Evolutionary conservation across 2,797 vertebrate species (phyloP).

Genomic region (Phoeniculus purpureus): DNA sequence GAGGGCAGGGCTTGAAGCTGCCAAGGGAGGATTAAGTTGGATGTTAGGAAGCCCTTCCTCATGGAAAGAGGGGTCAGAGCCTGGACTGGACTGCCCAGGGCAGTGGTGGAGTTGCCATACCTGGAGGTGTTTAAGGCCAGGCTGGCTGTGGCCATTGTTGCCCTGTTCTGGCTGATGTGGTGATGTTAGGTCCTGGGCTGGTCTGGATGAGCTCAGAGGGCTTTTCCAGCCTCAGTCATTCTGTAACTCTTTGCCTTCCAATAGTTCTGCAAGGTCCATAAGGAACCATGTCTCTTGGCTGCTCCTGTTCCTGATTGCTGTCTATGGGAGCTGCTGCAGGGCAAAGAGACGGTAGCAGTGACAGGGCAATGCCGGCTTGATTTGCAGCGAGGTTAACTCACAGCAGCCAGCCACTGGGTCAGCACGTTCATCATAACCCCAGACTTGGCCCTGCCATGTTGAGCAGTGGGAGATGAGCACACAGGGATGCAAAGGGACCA

Average conservation of each 20-base stretch:
- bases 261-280: background rate
- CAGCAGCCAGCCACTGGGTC: background rate
- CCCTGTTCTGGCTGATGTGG: too few species aligned
- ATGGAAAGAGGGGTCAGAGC: too few species aligned
- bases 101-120: too few species aligned
- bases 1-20: too few species aligned
- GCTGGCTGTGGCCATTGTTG: too few species aligned
- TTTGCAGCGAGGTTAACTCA: background rate
- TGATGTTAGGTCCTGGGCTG: too few species aligned
- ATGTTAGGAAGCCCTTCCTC: too few species aligned
- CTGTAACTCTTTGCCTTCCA: background rate
- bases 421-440: rapidly evolving
- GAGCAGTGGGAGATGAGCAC: background rate
- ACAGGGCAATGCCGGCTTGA: background rate
- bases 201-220: too few species aligned
- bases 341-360: background rate
- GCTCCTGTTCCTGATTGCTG: background rate
- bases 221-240: too few species aligned
- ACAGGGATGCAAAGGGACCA: rapidly evolving
- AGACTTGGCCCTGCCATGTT: rapidly evolving
- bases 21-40: too few species aligned
- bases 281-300: background rate
- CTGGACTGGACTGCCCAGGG: too few species aligned
- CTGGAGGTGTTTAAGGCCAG: too few species aligned
- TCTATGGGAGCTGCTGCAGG: background rate